These are phyloP conservation scores for Labeo calbasu DNA, from an alignment of 2,797 vertebrate species.

Conservation along the genomic window DNA sequence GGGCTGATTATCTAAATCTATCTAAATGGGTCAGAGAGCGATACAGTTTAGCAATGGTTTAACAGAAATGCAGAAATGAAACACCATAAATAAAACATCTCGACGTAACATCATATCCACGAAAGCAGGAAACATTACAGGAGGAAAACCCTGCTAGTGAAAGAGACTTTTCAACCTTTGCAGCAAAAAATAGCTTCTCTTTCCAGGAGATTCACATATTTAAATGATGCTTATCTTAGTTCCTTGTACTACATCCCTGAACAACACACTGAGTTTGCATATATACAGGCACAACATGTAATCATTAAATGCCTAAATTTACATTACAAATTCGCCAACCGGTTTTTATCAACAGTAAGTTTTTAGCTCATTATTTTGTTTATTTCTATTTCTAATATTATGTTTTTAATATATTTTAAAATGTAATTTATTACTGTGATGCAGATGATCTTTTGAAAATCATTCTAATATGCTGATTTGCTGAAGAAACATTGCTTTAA, in stretches of 20 bases:
- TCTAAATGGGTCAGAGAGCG: neutral
- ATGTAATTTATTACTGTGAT: neutral
- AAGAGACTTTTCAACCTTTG: neutral
- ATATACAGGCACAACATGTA: neutral
- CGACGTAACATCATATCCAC: no score
- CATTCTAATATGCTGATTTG: neutral
- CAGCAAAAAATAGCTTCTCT: neutral
- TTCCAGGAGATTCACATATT: slow-evolving; percentile 19
- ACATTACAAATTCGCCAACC: neutral
- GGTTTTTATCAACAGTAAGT: neutral
- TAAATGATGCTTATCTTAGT: slow-evolving; percentile 29
- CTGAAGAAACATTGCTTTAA: neutral
- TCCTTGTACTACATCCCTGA: slow-evolving; percentile 18
- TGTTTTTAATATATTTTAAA: neutral
- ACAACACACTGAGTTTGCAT: slow-evolving; percentile 18
- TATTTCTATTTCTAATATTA: neutral
- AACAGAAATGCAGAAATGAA: neutral
- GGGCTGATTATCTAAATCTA: slow-evolving; percentile 8
- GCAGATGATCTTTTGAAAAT: neutral
- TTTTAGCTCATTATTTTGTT: neutral
- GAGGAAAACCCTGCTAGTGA: neutral
- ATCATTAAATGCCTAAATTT: neutral
- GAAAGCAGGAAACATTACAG: neutral
- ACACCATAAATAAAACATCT: neutral
- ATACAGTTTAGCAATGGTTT: neutral